Base-by-base conservation (phyloP, 2,888 invertebrate genomes). In the Cremastinae sp. region DNA sequence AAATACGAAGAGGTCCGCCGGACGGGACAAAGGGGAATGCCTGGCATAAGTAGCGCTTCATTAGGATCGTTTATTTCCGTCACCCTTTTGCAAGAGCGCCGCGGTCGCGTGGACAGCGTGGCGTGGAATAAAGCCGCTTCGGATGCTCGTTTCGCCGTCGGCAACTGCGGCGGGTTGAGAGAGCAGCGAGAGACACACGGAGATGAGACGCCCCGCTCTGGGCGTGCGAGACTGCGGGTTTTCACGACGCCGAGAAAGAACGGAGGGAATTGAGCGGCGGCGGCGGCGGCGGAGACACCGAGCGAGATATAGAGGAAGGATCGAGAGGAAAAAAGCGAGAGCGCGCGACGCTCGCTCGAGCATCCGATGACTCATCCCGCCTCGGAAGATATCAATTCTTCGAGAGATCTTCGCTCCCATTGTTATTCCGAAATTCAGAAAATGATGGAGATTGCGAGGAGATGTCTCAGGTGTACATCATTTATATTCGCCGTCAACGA, bases 31-130 rank as follows among this genome's bases (percentile, higher is more conserved):
- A 72, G 69, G 68, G 56, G 49, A 38, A 64, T 78, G 73, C 59
- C 53, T 49, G 45, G 59, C 69, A 61, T 76, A 75, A 78, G 78
- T 73, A 74, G 79, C 73, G 79, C 79, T 81, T 81, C 78, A 76
- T 79, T 81, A 79, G 75, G 79, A 80, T 77, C 75, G 73, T 79
- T 80, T 81, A 81, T 81, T 81, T 79, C 78, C 68, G 80, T 80
- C 79, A 78, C 72, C 79, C 66, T 66, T 68, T 73, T 76, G 69
- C 64, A 62, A 38, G 45, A 47, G 43, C 75, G 72, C 71, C 78
- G n/a, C n/a, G 69, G 68, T 69, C 75, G 78, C 74, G 61, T 66
- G 62, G 71, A 74, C 70, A 53, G 70, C 71, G 51, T 62, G 62
- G 68, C 62, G 36, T 38, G 59, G 22, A 51, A 47, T 36, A 20